Conservation (phyloP, 2,113 vertebrate species). For the Siphamia tubifer region DNA sequence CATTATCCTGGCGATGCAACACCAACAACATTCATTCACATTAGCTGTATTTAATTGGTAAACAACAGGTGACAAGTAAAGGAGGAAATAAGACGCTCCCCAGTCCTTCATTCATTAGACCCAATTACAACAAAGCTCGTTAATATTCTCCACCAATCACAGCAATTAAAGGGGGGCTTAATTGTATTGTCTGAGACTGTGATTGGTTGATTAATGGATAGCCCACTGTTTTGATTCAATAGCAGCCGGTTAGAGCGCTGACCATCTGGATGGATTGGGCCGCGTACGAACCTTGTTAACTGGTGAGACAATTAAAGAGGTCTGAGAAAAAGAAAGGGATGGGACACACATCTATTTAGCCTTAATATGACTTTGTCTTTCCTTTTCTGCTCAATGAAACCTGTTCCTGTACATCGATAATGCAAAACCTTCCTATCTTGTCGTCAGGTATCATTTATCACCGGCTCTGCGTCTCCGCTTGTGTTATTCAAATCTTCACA, state of each 20-base stretch:
- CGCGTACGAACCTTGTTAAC: constrained; percentile 29
- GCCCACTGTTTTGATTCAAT: constrained; percentile 46
- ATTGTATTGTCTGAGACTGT: constrained; percentile 51
- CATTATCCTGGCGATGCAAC: constrained; percentile 21
- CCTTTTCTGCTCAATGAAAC: background rate
- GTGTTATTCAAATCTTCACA: constrained; percentile 5
- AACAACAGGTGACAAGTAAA: constrained; percentile 63
- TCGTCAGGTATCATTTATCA: background rate
- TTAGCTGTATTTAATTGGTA: constrained; percentile 35
- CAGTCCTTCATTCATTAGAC: constrained; percentile 49
- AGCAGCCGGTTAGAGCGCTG: constrained; percentile 22
- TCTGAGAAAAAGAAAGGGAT: background rate
- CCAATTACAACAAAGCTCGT: constrained; percentile 66
- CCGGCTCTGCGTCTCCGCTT: background rate
- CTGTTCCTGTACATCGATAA: background rate
- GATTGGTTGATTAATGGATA: constrained; percentile 58
- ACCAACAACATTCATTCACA: constrained; percentile 30
- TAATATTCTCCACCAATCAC: constrained; percentile 75
- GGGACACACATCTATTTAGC: background rate
- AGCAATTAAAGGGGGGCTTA: constrained; percentile 55
- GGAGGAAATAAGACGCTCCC: constrained; percentile 63
- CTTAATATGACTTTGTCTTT: background rate
- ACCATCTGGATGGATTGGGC: constrained; percentile 54
- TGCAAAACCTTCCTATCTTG: background rate
- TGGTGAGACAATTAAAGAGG: constrained; percentile 31